These are phyloP conservation scores for Echinops telfairi DNA, from an alignment of 2,113 vertebrate species.

Conservation along the genomic window DNA sequence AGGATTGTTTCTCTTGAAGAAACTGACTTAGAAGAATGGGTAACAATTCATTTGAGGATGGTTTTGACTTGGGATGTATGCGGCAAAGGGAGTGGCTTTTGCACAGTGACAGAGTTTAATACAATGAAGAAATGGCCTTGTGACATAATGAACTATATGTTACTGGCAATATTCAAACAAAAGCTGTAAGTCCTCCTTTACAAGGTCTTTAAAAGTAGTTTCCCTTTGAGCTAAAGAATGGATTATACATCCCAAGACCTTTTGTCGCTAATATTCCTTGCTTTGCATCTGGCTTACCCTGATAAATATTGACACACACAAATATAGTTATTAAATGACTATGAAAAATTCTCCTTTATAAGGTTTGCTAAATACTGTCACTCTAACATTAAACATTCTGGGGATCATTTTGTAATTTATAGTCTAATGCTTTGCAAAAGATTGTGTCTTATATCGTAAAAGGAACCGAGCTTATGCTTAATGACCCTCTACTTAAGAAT, in stretches of 20 bases:
- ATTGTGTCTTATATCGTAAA: neutral
- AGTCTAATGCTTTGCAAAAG: neutral
- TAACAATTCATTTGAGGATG: neutral
- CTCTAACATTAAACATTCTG: neutral
- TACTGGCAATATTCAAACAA: neutral
- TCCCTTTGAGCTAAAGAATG: neutral
- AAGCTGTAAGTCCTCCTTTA: neutral
- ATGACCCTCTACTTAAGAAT: neutral
- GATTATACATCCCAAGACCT: neutral
- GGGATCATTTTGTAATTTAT: neutral
- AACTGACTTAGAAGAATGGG: neutral
- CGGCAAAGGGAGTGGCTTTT: neutral
- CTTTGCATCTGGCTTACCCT: neutral
- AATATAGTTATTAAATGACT: neutral
- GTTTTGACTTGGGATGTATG: conserved; percentile 21
- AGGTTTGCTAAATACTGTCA: neutral
- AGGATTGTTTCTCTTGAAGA: conserved; percentile 3
- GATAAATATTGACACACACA: neutral
- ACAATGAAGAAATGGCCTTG: neutral
- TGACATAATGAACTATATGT: neutral
- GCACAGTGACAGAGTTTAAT: neutral
- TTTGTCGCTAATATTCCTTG: neutral
- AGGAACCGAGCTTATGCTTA: neutral
- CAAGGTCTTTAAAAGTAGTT: neutral
- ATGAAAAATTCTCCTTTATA: neutral